Base-by-base conservation (phyloP, 2,113 vertebrate genomes). In the Calidris pygmaea region DNA sequence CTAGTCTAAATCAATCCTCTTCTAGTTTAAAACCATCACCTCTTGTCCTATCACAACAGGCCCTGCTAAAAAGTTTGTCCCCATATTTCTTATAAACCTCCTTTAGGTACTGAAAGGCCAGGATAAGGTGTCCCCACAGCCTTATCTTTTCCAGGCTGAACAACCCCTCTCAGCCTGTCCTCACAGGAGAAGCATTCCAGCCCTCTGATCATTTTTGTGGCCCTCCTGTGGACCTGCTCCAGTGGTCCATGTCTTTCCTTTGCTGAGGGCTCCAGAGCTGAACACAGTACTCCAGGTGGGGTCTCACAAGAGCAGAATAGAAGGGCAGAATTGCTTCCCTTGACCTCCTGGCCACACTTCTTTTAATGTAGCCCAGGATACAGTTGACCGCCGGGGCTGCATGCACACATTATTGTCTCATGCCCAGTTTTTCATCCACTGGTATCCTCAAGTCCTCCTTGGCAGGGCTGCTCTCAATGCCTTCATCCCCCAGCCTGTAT, bases 371-470 rank as follows among this genome's bases (percentile, higher is more conserved):
- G 50, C 9, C 34, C 41, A 58, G 27, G 41, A 47, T 37, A 32
- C 2, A 0, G 6, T 24, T 58, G 41, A 30, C n/a, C 23, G 10
- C 47, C 10, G 5, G 74, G 62, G 17, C 10, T 66, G 37, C 2
- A 3, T 29, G 24, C 0, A 3, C 24, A 55, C 10, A 35, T 29
- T 79, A 37, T 12, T 6, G 3, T 24, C 4, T 79, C 6, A 27
- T 17, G 37, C 43, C 23, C 30, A n/a, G 6, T 18, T 65, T 79
- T 65, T 12, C 47, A 29, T 58, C 21, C 21, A 68, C 41, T 16
- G 16, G 16, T 26, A 68, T 9, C 6, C 52, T 17, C 27, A 39
- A 20, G 16, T 37, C 17, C 27, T 58, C 37, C 20, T 67, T 1
- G 0, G 3, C 52, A 58, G 53, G n/a, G 9, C 27, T 68, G n/a